Evolutionary conservation across 2,113 vertebrate species (phyloP).

Genomic region (Lynx canadensis): DNA sequence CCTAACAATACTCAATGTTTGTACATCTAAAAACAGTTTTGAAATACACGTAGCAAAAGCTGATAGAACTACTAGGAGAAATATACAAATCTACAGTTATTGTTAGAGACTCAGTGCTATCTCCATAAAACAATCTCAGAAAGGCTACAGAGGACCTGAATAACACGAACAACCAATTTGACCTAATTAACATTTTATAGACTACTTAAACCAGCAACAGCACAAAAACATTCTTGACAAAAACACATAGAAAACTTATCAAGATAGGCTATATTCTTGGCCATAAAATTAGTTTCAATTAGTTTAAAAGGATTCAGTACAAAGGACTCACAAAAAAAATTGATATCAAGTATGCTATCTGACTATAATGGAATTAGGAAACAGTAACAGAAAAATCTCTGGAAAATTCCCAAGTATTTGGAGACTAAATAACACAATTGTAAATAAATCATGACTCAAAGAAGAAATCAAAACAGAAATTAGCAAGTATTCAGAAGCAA

Average conservation of each 20-base stretch:
- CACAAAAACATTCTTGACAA: background rate
- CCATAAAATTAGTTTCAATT: background rate
- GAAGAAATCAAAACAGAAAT: background rate
- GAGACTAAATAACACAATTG: background rate
- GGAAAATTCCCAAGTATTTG: background rate
- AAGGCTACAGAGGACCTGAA: background rate
- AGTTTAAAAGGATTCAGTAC: background rate
- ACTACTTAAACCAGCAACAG: background rate
- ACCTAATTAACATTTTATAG: background rate
- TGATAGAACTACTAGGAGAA: background rate
- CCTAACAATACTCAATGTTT: background rate
- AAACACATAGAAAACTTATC: background rate
- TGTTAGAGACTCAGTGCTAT: background rate
- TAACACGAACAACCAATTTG: background rate
- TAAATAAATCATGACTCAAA: background rate
- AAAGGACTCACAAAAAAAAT: background rate
- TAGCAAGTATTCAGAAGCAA: background rate
- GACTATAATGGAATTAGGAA: background rate
- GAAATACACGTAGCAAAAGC: background rate
- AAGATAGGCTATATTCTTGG: background rate
- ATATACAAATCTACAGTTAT: background rate
- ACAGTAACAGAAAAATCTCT: background rate
- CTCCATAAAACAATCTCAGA: background rate
- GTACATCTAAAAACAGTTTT: background rate
- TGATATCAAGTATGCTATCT: background rate